Percentiles rank a stretch among this genome's conserved stretches.
phyloP scores from a whole-genome alignment of 30 jellyfish, hydroid and myxozoan species.

The Hydra vulgaris region DNA sequence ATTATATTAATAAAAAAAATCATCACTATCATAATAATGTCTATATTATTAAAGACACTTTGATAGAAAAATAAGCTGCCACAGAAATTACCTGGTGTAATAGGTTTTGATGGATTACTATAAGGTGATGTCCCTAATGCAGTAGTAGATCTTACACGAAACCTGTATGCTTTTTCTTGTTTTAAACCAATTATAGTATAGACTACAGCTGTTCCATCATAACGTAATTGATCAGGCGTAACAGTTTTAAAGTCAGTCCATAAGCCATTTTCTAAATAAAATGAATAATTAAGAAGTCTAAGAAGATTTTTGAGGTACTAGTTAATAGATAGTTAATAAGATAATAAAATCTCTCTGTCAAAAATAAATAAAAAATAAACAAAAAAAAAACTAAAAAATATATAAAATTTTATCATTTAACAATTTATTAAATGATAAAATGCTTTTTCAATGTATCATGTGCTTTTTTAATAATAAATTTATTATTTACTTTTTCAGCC shows the following conservation, averaged over 20 bases:
- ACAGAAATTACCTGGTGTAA: slow-evolving; percentile 77
- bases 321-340: not conserved
- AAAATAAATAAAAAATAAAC: too few species aligned
- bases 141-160: slow-evolving; percentile 58
- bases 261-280: slow-evolving; percentile 33
- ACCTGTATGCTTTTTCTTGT: slow-evolving; percentile 47
- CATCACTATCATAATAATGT: too few species aligned
- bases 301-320: not conserved
- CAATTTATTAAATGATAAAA: too few species aligned
- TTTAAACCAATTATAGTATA: slow-evolving; percentile 37
- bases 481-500: too few species aligned
- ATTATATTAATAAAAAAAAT: too few species aligned
- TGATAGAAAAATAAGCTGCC: too few species aligned
- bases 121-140: slow-evolving; percentile 55
- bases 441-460: too few species aligned
- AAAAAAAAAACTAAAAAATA: too few species aligned
- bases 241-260: slow-evolving; percentile 51
- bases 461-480: too few species aligned
- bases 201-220: slow-evolving; percentile 38
- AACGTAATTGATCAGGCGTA: slow-evolving; percentile 27
- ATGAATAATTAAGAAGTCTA: too few species aligned
- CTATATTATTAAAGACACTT: not conserved
- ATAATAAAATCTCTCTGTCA: too few species aligned
- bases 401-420: too few species aligned
- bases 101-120: slow-evolving; percentile 41